A percentile compares a stretch with the other conserved stretches of the same genome.
These are phyloP conservation scores for Trichonephila inaurata DNA, from an alignment of 1,140 invertebrate species.

Conservation along the genomic window DNA sequence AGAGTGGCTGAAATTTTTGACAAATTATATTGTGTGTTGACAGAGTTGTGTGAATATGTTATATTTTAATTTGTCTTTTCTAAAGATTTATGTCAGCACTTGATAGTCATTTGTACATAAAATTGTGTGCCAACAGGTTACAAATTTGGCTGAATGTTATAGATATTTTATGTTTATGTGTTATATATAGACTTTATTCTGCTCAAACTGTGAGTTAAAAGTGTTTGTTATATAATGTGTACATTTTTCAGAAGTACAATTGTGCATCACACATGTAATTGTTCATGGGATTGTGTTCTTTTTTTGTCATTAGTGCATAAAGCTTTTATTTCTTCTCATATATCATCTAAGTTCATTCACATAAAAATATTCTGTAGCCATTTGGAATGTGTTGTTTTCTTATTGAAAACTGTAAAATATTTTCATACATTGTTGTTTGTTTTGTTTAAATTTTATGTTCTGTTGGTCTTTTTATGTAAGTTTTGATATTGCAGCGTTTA, in stretches of 20 bases:
- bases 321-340: slow-evolving; percentile 43
- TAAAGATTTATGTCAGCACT: slow-evolving; percentile 36
- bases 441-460: slow-evolving; percentile 26
- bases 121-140: slow-evolving; percentile 57
- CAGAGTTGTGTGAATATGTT: neutral
- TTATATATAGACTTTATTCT: slow-evolving; percentile 62
- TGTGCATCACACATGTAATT: neutral
- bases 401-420: slow-evolving; percentile 28
- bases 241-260: slow-evolving; percentile 58
- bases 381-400: slow-evolving; percentile 18
- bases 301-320: slow-evolving; percentile 1
- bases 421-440: slow-evolving; percentile 47
- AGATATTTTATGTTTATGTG: slow-evolving; percentile 57
- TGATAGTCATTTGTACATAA: slow-evolving; percentile 69
- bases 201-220: slow-evolving; percentile 46
- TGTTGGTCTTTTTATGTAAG: slow-evolving; percentile 10
- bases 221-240: neutral
- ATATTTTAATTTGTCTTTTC: neutral
- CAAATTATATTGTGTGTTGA: neutral
- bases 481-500: neutral
- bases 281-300: slow-evolving; percentile 22
- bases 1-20: neutral
- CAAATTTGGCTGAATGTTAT: slow-evolving; percentile 50
- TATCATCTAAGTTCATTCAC: neutral
- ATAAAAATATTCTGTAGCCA: neutral